phyloP scores from a whole-genome alignment of 2,113 vertebrate genomes.

The Jaculus jaculus region DNA sequence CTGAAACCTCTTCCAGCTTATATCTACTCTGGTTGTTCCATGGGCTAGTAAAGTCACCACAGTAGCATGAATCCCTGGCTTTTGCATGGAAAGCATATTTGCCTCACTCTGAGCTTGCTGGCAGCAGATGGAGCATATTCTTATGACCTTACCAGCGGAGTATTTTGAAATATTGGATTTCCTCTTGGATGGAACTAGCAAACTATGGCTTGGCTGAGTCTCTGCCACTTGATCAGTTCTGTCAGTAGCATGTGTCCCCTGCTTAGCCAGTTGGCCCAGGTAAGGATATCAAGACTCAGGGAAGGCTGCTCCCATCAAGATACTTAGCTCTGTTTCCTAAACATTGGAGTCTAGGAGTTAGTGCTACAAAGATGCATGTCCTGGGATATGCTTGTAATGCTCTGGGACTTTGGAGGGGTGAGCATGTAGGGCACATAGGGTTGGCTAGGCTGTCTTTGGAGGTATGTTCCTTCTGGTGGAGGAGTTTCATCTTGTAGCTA shows the following conservation, averaged over 20 bases:
- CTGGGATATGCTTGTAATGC: neutral
- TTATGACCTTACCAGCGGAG: neutral
- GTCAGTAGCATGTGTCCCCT: too few relatives aligned
- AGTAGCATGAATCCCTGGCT: neutral
- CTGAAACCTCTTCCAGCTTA: neutral
- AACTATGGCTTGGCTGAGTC: neutral
- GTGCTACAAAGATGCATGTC: neutral
- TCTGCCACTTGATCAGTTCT: neutral
- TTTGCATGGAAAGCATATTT: neutral
- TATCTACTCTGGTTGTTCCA: rapidly evolving
- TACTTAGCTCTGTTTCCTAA: neutral
- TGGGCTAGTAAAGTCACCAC: neutral
- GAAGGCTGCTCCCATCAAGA: neutral
- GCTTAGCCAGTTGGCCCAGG: neutral
- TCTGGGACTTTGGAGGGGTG: neutral
- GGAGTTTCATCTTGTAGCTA: neutral
- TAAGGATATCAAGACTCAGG: neutral
- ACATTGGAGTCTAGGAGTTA: neutral
- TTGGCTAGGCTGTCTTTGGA: neutral
- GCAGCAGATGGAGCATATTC: neutral
- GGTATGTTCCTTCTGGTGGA: neutral
- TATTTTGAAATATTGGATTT: neutral
- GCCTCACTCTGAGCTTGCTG: neutral
- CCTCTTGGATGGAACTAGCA: neutral
- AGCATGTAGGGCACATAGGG: neutral